phyloP scores from a whole-genome alignment of 2,113 vertebrate species.

The Cathartes aura region DNA sequence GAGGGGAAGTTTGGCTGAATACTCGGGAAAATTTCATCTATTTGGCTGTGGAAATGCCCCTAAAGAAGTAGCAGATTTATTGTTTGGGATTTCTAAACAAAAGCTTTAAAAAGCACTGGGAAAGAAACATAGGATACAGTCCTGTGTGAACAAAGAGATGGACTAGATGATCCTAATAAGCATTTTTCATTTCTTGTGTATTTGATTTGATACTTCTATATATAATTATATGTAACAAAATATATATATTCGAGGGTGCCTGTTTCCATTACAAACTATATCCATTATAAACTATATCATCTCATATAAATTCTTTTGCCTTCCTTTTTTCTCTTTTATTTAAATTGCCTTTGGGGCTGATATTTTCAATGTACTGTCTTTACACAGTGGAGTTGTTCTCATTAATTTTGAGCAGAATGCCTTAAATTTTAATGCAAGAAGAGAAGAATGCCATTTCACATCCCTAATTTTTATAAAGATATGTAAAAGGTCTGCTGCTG shows the following conservation, averaged over 20 bases:
- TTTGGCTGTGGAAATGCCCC: neutral
- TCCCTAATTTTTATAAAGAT: neutral
- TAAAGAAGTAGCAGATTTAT: neutral
- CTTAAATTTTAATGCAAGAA: neutral
- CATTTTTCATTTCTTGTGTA: neutral
- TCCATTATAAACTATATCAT: neutral
- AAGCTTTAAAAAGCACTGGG: neutral
- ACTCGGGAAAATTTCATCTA: neutral
- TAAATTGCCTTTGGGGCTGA: conserved; percentile 33
- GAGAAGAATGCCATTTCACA: neutral
- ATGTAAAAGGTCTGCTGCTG: neutral
- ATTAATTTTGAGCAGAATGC: conserved; percentile 12
- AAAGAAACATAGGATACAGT: neutral
- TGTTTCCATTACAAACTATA: neutral
- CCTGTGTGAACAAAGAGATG: neutral
- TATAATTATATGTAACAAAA: neutral
- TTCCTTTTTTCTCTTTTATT: conserved; percentile 9
- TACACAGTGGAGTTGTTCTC: conserved; percentile 25
- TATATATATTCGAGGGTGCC: neutral
- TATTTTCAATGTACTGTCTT: neutral
- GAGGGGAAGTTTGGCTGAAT: neutral
- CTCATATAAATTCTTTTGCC: neutral
- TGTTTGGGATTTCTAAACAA: neutral
- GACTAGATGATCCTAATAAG: neutral
- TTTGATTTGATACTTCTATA: conserved; percentile 2